A percentile compares a stretch with the other conserved stretches of the same genome.
phyloP scores from a whole-genome alignment of 1,140 invertebrate genomes.

The Bombus sibiricus region DNA sequence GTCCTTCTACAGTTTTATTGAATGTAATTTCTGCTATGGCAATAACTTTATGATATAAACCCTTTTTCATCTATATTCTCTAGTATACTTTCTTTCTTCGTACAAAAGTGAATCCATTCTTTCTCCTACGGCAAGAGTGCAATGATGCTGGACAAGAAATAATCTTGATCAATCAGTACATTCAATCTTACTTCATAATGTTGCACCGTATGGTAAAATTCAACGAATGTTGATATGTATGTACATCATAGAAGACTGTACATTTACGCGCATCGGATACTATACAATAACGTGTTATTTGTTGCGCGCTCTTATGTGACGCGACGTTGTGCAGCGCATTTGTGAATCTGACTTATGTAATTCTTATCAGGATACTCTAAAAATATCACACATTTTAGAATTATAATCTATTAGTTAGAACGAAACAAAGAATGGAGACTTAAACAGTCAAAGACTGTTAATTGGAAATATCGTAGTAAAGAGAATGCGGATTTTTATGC shows the following conservation, averaged over 20 bases:
- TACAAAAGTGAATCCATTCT: neutral
- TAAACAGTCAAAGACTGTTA: neutral
- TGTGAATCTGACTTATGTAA: neutral
- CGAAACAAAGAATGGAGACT: neutral
- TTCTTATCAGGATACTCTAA: neutral
- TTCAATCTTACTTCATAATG: neutral
- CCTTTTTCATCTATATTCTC: neutral
- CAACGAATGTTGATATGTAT: no score
- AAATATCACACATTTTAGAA: neutral
- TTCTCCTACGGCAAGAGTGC: no score
- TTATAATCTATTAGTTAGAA: neutral
- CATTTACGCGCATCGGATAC: neutral
- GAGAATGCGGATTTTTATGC: neutral
- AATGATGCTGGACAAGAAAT: neutral
- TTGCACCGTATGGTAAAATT: no score
- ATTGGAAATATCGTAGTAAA: neutral
- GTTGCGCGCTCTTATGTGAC: neutral
- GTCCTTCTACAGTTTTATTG: no score
- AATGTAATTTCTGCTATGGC: no score
- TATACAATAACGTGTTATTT: neutral
- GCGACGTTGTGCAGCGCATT: neutral
- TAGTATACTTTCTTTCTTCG: neutral
- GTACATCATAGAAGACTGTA: no score
- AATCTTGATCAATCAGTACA: neutral
- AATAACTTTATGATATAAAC: neutral